Conservation (phyloP, 2,113 vertebrate genomes). For the Tringa solitaria region DNA sequence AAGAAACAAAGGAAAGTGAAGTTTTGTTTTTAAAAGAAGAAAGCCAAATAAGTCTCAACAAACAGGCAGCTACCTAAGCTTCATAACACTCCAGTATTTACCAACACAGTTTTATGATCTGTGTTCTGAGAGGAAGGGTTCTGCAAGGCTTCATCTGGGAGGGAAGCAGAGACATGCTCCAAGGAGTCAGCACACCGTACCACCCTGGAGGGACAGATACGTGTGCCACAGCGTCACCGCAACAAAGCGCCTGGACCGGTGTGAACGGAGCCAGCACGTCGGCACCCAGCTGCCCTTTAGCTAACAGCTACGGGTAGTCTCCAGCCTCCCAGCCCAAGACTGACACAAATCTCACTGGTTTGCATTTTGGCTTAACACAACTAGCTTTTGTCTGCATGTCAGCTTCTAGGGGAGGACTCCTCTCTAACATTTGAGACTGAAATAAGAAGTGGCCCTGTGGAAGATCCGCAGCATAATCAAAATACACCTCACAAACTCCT, state of each 20-base stretch:
- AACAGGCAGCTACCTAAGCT: neutral
- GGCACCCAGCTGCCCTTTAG: neutral
- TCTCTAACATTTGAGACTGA: neutral
- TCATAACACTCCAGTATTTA: neutral
- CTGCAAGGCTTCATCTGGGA: neutral
- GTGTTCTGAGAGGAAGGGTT: neutral
- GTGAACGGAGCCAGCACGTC: neutral
- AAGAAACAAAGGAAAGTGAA: neutral
- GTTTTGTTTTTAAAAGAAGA: neutral
- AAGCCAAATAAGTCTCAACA: neutral
- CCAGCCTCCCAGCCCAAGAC: neutral
- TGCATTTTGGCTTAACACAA: neutral
- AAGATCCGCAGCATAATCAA: neutral
- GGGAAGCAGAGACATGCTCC: neutral
- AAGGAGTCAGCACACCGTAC: fast-evolving
- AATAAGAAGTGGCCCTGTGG: neutral
- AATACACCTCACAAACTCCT: neutral
- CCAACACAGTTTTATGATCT: neutral
- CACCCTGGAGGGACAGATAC: fast-evolving
- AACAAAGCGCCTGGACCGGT: neutral
- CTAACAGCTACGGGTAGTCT: neutral
- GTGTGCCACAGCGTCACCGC: fast-evolving
- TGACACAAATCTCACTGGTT: neutral
- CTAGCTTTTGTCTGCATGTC: neutral
- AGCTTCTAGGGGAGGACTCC: neutral